Conservation (phyloP, 2,888 invertebrate genomes). For the Caenorhabditis imperialis region DNA sequence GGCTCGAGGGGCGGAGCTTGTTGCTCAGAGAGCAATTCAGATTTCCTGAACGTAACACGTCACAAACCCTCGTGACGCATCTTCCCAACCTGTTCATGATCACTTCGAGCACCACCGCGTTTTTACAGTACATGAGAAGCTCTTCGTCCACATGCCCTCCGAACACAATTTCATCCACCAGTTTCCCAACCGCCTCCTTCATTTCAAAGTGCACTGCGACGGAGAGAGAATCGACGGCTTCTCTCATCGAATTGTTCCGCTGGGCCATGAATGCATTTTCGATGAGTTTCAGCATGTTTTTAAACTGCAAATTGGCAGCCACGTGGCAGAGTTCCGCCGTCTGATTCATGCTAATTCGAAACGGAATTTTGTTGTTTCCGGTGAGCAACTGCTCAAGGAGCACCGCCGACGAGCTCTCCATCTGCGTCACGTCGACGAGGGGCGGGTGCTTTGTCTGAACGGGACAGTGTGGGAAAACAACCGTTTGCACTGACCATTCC, state of each 20-base stretch:
- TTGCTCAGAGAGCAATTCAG: too few relatives aligned
- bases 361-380: too few relatives aligned
- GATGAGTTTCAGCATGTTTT: slow-evolving; percentile 24
- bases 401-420: not conserved
- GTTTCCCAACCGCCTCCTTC: slow-evolving; percentile 29
- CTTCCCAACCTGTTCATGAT: slow-evolving; percentile 8
- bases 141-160: slow-evolving; percentile 7
- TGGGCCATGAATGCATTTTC: slow-evolving; percentile 16
- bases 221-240: slow-evolving; percentile 30
- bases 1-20: too few relatives aligned
- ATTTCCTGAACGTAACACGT: too few relatives aligned
- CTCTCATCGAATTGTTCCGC: slow-evolving; percentile 6
- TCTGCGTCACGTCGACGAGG: slow-evolving; percentile 22
- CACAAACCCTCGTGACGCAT: too few relatives aligned
- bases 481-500: slow-evolving; percentile 29
- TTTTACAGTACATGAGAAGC: slow-evolving; percentile 25
- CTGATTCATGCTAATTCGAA: slow-evolving; percentile 8
- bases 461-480: too few relatives aligned
- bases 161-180: slow-evolving; percentile 39
- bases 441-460: slow-evolving; percentile 26
- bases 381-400: slow-evolving; percentile 18
- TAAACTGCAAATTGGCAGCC: slow-evolving; percentile 16
- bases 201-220: slow-evolving; percentile 14
- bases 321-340: slow-evolving; percentile 27
- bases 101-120: slow-evolving; percentile 6